These are phyloP conservation scores for Elephantulus edwardii DNA, from an alignment of 2,113 vertebrate species.

Conservation along the genomic window DNA sequence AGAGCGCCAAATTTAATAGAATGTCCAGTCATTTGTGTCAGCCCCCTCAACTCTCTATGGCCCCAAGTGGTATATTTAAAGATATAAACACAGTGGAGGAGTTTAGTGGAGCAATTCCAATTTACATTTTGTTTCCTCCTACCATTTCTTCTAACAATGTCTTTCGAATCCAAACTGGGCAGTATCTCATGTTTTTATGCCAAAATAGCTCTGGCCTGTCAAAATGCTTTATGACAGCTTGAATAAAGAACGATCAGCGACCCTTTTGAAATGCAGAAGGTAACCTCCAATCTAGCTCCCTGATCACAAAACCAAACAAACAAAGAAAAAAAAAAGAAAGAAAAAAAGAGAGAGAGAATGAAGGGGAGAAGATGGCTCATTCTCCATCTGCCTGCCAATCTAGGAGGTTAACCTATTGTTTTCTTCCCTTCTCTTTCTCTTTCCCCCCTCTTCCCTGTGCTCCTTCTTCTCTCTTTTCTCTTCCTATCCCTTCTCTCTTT, in stretches of 20 bases:
- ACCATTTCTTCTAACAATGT: conserved; percentile 81
- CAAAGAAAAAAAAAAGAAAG: neutral
- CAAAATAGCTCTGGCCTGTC: conserved; percentile 84
- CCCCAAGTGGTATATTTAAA: conserved; percentile 76
- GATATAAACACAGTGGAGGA: conserved; percentile 77
- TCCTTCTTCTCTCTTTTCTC: conserved; percentile 76
- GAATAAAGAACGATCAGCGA: conserved; percentile 84
- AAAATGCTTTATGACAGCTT: conserved; percentile 88
- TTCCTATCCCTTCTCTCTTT: conserved; percentile 76
- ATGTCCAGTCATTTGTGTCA: conserved; percentile 73
- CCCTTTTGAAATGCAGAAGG: conserved; percentile 83
- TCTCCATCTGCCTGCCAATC: conserved; percentile 79
- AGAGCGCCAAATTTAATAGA: conserved; percentile 70
- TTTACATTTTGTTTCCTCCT: conserved; percentile 86
- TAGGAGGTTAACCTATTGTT: conserved; percentile 80
- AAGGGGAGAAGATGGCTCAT: conserved; percentile 78
- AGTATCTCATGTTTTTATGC: conserved; percentile 84
- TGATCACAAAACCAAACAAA: conserved; percentile 73
- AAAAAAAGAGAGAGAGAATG: conserved; percentile 35
- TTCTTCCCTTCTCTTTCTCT: conserved; percentile 80
- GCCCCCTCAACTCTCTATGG: conserved; percentile 69
- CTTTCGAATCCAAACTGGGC: conserved; percentile 78
- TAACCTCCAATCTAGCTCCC: conserved; percentile 81
- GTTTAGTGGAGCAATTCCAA: conserved; percentile 82
- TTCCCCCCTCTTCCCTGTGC: conserved; percentile 62